These are phyloP conservation scores for Channa maculata DNA, from an alignment of 2,113 vertebrate genomes.

Conservation along the genomic window DNA sequence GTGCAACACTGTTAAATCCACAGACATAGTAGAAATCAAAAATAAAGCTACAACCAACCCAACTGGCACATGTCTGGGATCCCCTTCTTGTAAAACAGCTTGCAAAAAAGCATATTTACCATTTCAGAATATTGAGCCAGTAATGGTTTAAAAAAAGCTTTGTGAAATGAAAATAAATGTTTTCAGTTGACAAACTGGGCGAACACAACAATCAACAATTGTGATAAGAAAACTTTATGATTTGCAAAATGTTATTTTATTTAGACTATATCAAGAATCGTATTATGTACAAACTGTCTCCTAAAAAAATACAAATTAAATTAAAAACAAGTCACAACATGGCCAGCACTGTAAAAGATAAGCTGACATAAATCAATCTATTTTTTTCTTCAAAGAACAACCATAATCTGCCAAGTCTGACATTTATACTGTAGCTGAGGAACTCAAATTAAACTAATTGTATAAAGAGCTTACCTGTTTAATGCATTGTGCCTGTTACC, in stretches of 20 bases:
- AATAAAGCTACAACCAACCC: slow-evolving; percentile 12
- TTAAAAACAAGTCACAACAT: neutral
- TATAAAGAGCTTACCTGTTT: slow-evolving; percentile 46
- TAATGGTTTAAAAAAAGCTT: neutral
- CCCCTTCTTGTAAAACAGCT: neutral
- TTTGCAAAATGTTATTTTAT: too few species aligned
- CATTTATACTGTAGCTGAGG: too few species aligned
- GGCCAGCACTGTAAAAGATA: neutral
- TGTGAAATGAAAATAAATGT: neutral
- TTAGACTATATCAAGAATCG: neutral
- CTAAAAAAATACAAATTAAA: too few species aligned
- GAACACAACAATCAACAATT: neutral
- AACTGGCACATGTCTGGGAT: slow-evolving; percentile 3
- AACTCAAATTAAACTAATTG: slow-evolving; percentile 22
- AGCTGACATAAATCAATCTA: neutral
- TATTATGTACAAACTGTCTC: too few species aligned
- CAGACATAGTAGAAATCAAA: slow-evolving; percentile 28
- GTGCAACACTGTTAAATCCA: slow-evolving; percentile 29
- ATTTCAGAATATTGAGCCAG: neutral
- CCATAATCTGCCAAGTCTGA: too few species aligned
- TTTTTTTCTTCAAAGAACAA: too few species aligned
- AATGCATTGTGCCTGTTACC: slow-evolving; percentile 63
- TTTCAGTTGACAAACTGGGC: neutral
- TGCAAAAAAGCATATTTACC: neutral
- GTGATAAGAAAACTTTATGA: too few species aligned